Conservation (phyloP, 2,888 invertebrate genomes). For the Drosophila leonis region DNA sequence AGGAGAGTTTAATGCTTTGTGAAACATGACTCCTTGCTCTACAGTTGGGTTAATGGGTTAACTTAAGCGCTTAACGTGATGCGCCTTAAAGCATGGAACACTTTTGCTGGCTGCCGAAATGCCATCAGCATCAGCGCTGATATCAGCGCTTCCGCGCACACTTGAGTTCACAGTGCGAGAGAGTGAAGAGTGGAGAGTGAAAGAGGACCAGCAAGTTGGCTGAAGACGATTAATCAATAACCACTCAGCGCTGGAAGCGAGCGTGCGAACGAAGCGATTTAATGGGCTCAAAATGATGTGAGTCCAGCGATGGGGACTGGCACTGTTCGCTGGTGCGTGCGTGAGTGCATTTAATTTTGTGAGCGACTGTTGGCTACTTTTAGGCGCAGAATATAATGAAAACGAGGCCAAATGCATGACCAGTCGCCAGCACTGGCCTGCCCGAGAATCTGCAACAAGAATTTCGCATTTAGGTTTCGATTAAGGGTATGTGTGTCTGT, state of each 20-base stretch:
- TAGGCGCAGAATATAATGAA: conserved; percentile 51
- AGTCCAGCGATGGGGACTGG: conserved; percentile 3
- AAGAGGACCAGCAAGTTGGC: conserved; percentile 15
- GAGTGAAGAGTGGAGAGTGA: neutral
- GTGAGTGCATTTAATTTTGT: conserved; percentile 64
- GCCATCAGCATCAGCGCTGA: conserved; percentile 49
- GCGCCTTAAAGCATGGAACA: conserved; percentile 62
- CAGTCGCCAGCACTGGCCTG: conserved; percentile 1
- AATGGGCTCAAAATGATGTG: conserved; percentile 64
- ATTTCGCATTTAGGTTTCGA: conserved; percentile 62
- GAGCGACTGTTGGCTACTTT: conserved; percentile 57
- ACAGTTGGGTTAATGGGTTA: conserved; percentile 62
- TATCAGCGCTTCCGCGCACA: conserved; percentile 72
- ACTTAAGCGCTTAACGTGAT: conserved; percentile 57
- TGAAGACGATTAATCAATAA: conserved; percentile 75
- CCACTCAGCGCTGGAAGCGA: conserved; percentile 53
- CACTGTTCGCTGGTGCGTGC: conserved; percentile 24
- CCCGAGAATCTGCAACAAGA: conserved; percentile 44
- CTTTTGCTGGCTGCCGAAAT: conserved; percentile 44
- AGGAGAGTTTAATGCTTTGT: conserved; percentile 11
- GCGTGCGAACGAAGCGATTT: conserved; percentile 53
- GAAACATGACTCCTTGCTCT: conserved; percentile 31
- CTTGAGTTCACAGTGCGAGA: conserved; percentile 58
- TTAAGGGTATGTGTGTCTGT: conserved; percentile 22
- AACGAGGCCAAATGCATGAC: conserved; percentile 55